Percentiles rank a stretch among this genome's conserved stretches.
Evolutionary conservation across 1,140 invertebrate species (phyloP).

Genomic region (Caenorhabditis latens): DNA sequence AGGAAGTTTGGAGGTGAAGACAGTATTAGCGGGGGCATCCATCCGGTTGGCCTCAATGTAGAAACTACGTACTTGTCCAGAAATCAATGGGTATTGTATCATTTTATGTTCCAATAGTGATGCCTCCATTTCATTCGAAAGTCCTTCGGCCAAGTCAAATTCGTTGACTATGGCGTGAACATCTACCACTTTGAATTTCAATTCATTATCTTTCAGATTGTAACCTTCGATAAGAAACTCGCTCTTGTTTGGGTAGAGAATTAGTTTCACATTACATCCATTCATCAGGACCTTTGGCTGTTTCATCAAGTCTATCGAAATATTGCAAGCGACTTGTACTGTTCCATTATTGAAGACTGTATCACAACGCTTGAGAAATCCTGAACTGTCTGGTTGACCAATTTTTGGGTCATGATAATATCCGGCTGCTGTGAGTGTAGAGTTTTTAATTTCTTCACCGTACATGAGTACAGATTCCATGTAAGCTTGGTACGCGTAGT

Average conservation of each 20-base stretch:
- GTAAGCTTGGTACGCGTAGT: neutral
- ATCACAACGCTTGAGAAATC: neutral
- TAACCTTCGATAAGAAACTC: neutral
- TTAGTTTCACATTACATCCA: neutral
- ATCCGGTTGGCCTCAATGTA: neutral
- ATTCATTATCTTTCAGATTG: neutral
- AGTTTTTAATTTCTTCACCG: neutral
- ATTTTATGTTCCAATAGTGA: neutral
- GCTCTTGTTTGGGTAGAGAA: neutral
- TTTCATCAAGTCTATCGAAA: neutral
- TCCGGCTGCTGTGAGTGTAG: neutral
- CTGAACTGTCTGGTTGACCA: neutral
- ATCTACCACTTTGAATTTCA: neutral
- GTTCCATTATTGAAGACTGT: neutral
- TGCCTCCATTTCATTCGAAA: neutral
- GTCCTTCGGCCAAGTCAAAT: neutral
- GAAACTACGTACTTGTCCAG: neutral
- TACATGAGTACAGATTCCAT: neutral
- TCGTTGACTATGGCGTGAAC: neutral
- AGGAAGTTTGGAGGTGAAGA: neutral
- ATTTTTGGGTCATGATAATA: neutral
- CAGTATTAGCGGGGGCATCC: neutral
- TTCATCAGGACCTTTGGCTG: neutral
- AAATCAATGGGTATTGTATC: conserved; percentile 7
- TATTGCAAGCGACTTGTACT: neutral